These are phyloP conservation scores for Sitobion miscanthi DNA, from an alignment of 1,140 invertebrate genomes.

Conservation along the genomic window DNA sequence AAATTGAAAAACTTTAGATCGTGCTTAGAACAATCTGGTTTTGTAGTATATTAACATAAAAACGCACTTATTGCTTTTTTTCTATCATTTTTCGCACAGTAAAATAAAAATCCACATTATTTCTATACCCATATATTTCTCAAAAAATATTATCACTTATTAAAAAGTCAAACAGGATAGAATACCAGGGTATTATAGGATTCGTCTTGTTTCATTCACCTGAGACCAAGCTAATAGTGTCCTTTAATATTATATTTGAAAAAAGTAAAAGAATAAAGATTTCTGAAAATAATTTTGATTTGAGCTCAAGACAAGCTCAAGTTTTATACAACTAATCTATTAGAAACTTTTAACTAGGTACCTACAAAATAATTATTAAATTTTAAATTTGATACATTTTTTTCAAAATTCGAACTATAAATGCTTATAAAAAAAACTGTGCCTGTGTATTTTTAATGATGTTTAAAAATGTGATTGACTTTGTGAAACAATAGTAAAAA, in stretches of 20 bases:
- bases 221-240: neutral
- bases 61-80: neutral
- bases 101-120: neutral
- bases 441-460: too few species aligned
- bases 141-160: neutral
- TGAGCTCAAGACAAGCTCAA: neutral
- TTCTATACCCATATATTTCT: neutral
- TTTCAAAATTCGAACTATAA: too few species aligned
- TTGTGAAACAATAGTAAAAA: neutral
- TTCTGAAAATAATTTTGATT: neutral
- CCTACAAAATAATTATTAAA: too few species aligned
- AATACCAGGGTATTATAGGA: neutral
- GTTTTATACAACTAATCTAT: neutral
- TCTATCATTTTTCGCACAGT: neutral
- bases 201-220: neutral
- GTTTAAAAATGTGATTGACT: too few species aligned
- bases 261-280: neutral
- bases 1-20: slow-evolving; percentile 13
- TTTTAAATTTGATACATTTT: too few species aligned
- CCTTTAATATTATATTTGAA: neutral
- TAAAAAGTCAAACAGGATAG: neutral
- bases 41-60: slow-evolving; percentile 36
- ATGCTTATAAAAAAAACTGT: too few species aligned
- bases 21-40: neutral
- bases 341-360: neutral